Evolutionary conservation across 2,797 vertebrate genomes (phyloP).

Genomic region (Sarcoramphus papa): DNA sequence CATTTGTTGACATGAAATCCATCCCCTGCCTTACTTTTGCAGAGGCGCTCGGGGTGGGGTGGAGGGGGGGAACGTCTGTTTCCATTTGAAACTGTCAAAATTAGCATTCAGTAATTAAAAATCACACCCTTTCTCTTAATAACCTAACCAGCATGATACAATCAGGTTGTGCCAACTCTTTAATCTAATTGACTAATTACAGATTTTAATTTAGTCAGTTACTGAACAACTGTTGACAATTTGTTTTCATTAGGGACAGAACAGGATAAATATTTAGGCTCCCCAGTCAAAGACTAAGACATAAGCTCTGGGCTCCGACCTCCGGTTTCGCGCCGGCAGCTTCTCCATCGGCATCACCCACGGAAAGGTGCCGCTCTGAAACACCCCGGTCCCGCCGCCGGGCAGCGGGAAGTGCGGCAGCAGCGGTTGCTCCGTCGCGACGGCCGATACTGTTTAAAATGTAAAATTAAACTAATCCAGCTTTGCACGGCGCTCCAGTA

Average conservation of each 20-base stretch:
- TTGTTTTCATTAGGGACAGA: slow-evolving; percentile 86
- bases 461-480: neutral
- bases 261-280: slow-evolving; percentile 84
- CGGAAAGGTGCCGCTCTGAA: neutral
- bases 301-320: slow-evolving; percentile 60
- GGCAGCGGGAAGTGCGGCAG: neutral
- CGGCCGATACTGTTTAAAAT: neutral
- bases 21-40: slow-evolving; percentile 67
- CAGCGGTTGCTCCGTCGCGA: rapidly evolving
- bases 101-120: slow-evolving; percentile 88
- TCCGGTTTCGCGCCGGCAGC: neutral
- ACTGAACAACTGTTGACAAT: slow-evolving; percentile 87
- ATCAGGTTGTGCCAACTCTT: slow-evolving; percentile 86
- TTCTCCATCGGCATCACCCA: slow-evolving; percentile 4
- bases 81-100: slow-evolving; percentile 84
- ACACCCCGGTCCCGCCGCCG: neutral
- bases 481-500: neutral
- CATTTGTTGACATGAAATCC: slow-evolving; percentile 48
- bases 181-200: slow-evolving; percentile 89
- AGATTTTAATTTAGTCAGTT: slow-evolving; percentile 87
- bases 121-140: slow-evolving; percentile 86
- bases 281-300: slow-evolving; percentile 75
- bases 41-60: slow-evolving; percentile 62
- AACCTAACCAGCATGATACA: slow-evolving; percentile 85
- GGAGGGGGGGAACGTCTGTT: slow-evolving; percentile 73